Percentiles rank a stretch among this genome's conserved stretches.
Conservation (phyloP, 2,797 vertebrate species). For the Agapornis canus region DNA sequence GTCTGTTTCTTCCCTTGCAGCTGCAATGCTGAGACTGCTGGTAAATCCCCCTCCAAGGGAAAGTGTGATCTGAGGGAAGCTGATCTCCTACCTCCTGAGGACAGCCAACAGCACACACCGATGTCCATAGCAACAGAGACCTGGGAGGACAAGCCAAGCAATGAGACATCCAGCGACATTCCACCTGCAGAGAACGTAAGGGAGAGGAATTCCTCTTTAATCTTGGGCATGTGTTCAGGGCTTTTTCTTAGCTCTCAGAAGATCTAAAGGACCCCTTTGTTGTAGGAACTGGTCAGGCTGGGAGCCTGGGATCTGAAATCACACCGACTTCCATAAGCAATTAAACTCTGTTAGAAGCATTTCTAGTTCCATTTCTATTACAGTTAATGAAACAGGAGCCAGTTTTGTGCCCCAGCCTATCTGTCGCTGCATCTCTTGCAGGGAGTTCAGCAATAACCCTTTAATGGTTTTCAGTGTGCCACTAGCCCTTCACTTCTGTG, state of each 20-base stretch:
- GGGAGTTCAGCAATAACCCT: background rate
- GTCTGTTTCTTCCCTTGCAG: slow-evolving; percentile 71
- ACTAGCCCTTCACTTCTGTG: background rate
- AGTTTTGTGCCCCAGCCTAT: background rate
- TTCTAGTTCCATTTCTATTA: background rate
- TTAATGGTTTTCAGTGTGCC: background rate
- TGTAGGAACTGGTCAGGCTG: background rate
- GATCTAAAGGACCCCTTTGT: background rate
- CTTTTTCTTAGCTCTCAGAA: background rate
- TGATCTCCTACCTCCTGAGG: slow-evolving; percentile 77
- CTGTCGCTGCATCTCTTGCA: background rate
- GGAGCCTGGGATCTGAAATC: background rate
- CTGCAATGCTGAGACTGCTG: slow-evolving; percentile 87
- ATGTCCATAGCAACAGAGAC: slow-evolving; percentile 85
- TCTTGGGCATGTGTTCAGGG: background rate
- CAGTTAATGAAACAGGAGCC: background rate
- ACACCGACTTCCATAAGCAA: background rate
- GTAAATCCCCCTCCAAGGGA: slow-evolving; percentile 80
- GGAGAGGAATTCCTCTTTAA: background rate
- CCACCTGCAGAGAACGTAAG: slow-evolving; percentile 83
- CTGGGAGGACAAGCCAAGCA: slow-evolving; percentile 79
- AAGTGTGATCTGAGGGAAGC: slow-evolving; percentile 81
- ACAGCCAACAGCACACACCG: slow-evolving; percentile 78
- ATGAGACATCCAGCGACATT: slow-evolving; percentile 50
- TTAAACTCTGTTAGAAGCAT: background rate